A percentile compares a stretch with the other conserved stretches of the same genome.
phyloP scores from a whole-genome alignment of 2,888 invertebrate genomes.

The Tuta absoluta region DNA sequence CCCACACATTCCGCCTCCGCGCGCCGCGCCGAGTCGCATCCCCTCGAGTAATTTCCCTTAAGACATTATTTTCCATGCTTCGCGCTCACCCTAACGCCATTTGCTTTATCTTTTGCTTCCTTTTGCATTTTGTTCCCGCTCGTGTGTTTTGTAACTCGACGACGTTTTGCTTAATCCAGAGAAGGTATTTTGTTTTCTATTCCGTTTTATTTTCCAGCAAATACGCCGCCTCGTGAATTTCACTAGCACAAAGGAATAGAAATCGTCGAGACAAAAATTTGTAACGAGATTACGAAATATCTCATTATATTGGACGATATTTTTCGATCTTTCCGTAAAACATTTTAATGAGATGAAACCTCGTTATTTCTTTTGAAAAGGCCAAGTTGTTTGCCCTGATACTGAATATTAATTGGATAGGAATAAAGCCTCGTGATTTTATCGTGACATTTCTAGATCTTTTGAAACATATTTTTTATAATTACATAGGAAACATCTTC shows the following conservation, averaged over 20 bases:
- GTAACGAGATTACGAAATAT: slow-evolving; percentile 10
- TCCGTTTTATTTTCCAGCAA: slow-evolving; percentile 17
- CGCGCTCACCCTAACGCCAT: slow-evolving; percentile 52
- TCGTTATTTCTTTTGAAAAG: slow-evolving; percentile 15
- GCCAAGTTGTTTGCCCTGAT: slow-evolving; percentile 1
- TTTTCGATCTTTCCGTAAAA: slow-evolving; percentile 11
- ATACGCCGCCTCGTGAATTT: slow-evolving; percentile 10
- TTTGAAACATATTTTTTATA: background rate
- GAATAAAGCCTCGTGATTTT: background rate
- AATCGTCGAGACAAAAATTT: slow-evolving; percentile 1
- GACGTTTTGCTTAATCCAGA: slow-evolving; percentile 26
- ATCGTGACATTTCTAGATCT: background rate
- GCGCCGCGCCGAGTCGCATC: slow-evolving; percentile 39
- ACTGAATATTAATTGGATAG: slow-evolving; percentile 5
- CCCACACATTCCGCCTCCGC: slow-evolving; percentile 55
- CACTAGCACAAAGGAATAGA: slow-evolving; percentile 6
- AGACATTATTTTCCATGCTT: slow-evolving; percentile 66
- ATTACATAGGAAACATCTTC: background rate
- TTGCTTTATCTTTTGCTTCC: slow-evolving; percentile 49
- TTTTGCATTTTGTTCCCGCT: slow-evolving; percentile 37
- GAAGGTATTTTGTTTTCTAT: slow-evolving; percentile 22
- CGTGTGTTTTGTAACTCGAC: slow-evolving; percentile 30
- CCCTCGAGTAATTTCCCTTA: slow-evolving; percentile 58
- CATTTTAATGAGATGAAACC: slow-evolving; percentile 16
- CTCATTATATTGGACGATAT: slow-evolving; percentile 11